These are phyloP conservation scores for Ceratotherium simum DNA, from an alignment of 2,113 vertebrate genomes.

Conservation along the genomic window DNA sequence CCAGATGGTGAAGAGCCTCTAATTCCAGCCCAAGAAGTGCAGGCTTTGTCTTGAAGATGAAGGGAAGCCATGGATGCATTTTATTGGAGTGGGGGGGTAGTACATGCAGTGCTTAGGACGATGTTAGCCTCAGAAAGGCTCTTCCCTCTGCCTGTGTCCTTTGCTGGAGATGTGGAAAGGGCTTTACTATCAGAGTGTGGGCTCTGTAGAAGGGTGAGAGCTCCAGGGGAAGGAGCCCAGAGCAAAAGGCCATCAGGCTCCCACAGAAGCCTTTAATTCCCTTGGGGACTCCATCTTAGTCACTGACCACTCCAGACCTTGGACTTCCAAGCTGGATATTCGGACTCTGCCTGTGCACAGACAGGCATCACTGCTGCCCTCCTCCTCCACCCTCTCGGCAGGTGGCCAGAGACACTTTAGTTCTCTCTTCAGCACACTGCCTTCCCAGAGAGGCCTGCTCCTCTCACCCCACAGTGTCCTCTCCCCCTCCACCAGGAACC, in stretches of 20 bases:
- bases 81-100: background rate
- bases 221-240: background rate
- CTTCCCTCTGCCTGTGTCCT: background rate
- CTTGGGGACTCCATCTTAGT: background rate
- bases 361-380: background rate
- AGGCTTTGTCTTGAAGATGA: background rate
- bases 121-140: background rate
- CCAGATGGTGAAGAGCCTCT: background rate
- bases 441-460: background rate
- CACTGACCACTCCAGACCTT: background rate
- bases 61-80: background rate
- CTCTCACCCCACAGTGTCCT: background rate
- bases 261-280: background rate
- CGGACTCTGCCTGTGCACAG: background rate
- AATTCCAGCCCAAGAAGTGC: background rate
- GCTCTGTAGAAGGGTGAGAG: background rate
- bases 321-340: background rate
- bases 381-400: background rate
- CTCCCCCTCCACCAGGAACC: background rate
- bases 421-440: background rate
- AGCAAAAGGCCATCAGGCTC: background rate
- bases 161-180: background rate
- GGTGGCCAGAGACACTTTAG: background rate
- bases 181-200: background rate
- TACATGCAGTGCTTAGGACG: background rate